Percentiles rank a stretch among this genome's conserved stretches.
Evolutionary conservation across 1,140 invertebrate species (phyloP).

Genomic region (Sesamia nonagrioides): DNA sequence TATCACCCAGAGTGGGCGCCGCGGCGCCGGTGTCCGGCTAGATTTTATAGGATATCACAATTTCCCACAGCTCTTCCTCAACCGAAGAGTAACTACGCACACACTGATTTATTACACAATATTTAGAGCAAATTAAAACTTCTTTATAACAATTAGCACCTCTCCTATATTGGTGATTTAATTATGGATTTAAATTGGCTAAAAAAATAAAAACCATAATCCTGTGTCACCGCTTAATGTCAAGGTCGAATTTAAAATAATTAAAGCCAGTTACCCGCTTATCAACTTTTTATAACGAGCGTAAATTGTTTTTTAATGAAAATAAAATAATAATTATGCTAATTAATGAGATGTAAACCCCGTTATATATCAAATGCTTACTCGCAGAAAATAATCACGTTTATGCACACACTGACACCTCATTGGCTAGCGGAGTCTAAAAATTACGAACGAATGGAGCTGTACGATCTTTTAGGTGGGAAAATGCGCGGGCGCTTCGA

Average conservation of each 20-base stretch:
- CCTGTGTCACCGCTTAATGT: slow-evolving; percentile 28
- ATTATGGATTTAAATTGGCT: too few species aligned
- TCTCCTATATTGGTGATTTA: background rate
- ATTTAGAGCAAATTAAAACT: slow-evolving; percentile 1
- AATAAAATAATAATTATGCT: slow-evolving; percentile 14
- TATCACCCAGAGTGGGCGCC: slow-evolving; percentile 22
- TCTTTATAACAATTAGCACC: background rate
- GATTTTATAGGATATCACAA: slow-evolving; percentile 66
- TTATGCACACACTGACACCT: slow-evolving; percentile 60
- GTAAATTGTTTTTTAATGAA: slow-evolving; percentile 5
- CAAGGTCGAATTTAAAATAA: slow-evolving; percentile 34
- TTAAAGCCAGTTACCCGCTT: slow-evolving; percentile 22
- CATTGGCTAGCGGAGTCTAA: slow-evolving; percentile 68
- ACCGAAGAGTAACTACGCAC: slow-evolving; percentile 7
- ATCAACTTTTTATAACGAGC: background rate
- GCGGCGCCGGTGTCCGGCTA: slow-evolving; percentile 48
- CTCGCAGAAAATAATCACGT: slow-evolving; percentile 38
- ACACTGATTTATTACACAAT: slow-evolving; percentile 36
- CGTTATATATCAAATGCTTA: slow-evolving; percentile 28
- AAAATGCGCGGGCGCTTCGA: slow-evolving; percentile 59
- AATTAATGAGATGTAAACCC: background rate
- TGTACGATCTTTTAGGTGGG: slow-evolving; percentile 42
- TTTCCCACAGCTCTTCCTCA: slow-evolving; percentile 52
- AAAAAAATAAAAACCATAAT: slow-evolving; percentile 16
- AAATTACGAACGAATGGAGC: slow-evolving; percentile 55